Conservation (phyloP, 2,797 vertebrate genomes). For the Pseudomugil gertrudae region DNA sequence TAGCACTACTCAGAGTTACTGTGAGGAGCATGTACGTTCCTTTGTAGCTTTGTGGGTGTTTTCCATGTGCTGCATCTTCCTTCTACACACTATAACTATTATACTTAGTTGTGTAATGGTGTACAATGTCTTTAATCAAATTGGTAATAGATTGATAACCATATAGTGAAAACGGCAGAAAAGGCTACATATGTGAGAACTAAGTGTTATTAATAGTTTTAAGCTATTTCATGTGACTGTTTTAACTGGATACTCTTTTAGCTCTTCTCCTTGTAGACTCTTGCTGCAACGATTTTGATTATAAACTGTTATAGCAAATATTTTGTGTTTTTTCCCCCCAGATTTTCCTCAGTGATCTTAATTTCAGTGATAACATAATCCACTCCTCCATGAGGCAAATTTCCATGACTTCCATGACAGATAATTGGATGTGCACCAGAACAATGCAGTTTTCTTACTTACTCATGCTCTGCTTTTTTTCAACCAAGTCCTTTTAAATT, state of each 20-base stretch:
- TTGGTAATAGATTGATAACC: background rate
- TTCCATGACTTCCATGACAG: background rate
- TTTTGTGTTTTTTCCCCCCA: background rate
- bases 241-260: background rate
- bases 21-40: background rate
- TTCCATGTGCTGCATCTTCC: background rate
- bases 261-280: background rate
- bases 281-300: too few species aligned
- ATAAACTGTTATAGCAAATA: background rate
- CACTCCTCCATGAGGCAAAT: background rate
- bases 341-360: background rate
- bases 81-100: background rate
- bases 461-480: background rate
- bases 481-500: background rate
- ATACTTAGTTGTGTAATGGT: background rate
- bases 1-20: background rate
- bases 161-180: background rate
- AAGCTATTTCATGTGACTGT: background rate
- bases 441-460: background rate
- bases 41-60: background rate
- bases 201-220: background rate
- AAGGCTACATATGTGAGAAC: background rate
- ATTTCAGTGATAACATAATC: background rate
- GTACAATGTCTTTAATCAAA: too few species aligned
- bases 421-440: background rate